Evolutionary conservation across 2,888 invertebrate genomes (phyloP), one percentile per base, ranked within the genome.

Genomic region (Acanthosepion lycidas): DNA sequence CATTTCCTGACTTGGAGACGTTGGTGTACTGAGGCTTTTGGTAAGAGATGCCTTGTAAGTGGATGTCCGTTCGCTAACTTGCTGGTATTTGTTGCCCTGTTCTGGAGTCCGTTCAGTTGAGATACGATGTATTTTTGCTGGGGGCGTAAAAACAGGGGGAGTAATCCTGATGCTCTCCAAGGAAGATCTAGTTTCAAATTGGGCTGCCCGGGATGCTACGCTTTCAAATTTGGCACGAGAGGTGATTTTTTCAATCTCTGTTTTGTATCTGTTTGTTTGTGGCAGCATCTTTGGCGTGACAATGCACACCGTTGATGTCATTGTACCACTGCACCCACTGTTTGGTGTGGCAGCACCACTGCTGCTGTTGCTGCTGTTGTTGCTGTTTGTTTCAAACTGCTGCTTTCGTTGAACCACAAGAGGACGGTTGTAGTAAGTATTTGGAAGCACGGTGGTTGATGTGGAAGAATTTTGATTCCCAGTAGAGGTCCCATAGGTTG

Each of bases 141-240:
- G 48, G 12, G 64, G 55, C 5, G 92, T 91, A 28, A 49, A 33
- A 23, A 59, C 48, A 48, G 94, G 94, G 6, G 92, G 92, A 6
- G 94, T 51, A 42, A 55, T 53, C 48, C 92, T 92, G 28, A 51
- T 33, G 42, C 28, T 5, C 18, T 51, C 64, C 55, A 12, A 49
- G 51, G 49, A 51, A 94, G 51, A 53, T 55, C 55, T 94, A 3
- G 94, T 94, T 95, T 97, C 97, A 96, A 97, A 97, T 42, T 96
- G 96, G 28, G 97, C 97, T 23, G 97, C 96, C 18, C 97, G 96
- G 42, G 96, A 95, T 15, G 97, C 96, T 33, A 97, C 97, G 94
- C 97, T 97, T 42, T 96, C 97, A 94, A 96, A 97, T 94, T 96
- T 97, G 95, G 96, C 96, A 95, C 95, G 98, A 98, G 96, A 96